A percentile compares a stretch with the other conserved stretches of the same genome.
These are phyloP conservation scores for Eciton burchellii DNA, from an alignment of 1,140 invertebrate species.

Conservation along the genomic window DNA sequence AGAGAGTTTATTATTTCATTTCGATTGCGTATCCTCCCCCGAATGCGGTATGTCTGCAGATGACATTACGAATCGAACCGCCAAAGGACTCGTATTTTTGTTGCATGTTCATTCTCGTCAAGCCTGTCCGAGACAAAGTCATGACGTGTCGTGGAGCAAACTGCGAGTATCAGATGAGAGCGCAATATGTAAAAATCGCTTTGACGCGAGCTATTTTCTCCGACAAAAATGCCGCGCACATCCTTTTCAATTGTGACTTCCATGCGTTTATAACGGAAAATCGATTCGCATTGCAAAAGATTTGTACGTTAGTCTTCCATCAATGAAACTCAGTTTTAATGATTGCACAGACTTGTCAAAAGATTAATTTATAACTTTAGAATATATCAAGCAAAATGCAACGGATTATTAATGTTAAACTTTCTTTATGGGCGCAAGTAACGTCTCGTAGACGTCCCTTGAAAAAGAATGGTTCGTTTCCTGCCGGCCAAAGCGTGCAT, in stretches of 20 bases:
- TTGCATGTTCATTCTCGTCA: not conserved
- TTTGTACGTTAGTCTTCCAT: not conserved
- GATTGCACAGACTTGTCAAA: not conserved
- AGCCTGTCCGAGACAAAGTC: conserved; percentile 10
- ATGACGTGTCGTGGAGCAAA: not conserved
- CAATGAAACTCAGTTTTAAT: not conserved
- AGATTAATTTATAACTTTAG: not conserved
- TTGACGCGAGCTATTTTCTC: not conserved
- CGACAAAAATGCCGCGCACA: not conserved
- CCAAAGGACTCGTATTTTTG: not conserved
- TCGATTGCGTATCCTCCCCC: not conserved
- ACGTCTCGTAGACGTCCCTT: conserved; percentile 26
- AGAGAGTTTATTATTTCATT: not conserved
- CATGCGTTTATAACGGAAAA: not conserved
- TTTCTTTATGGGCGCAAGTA: not conserved
- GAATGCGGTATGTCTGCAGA: conserved; percentile 3
- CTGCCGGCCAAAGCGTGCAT: conserved; percentile 64
- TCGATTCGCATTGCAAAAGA: not conserved
- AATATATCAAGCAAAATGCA: not conserved
- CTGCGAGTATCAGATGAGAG: not conserved
- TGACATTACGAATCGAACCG: conserved; percentile 13
- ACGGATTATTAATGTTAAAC: not conserved
- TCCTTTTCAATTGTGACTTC: not conserved
- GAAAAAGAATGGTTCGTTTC: conserved; percentile 64
- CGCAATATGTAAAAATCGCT: not conserved